Conservation (phyloP, 64 coral and sea anemone species). For the Porites australiensis region DNA sequence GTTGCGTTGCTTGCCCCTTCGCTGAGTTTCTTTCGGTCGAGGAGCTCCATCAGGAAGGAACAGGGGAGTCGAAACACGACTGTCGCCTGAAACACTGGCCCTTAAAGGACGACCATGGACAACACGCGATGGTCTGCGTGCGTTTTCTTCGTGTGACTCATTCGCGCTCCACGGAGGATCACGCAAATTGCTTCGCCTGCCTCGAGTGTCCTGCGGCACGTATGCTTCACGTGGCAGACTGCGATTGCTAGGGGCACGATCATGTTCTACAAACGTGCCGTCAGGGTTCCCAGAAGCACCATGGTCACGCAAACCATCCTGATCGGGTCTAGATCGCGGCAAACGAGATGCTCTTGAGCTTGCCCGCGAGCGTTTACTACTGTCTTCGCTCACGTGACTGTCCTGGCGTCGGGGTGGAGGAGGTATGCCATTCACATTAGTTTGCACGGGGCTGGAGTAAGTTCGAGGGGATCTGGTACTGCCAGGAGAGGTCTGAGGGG, state of each 20-base stretch:
- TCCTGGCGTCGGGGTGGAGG: neutral
- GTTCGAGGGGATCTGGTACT: constrained; percentile 22
- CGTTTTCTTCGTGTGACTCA: neutral
- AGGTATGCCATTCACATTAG: neutral
- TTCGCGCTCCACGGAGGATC: neutral
- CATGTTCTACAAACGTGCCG: constrained; percentile 6
- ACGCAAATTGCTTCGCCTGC: neutral
- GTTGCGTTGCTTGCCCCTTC: constrained; percentile 65
- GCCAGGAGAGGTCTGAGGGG: constrained; percentile 24
- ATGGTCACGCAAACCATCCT: constrained; percentile 7
- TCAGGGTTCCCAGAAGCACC: neutral
- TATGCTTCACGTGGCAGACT: constrained; percentile 22
- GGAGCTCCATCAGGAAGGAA: constrained; percentile 74
- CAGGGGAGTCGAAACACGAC: constrained; percentile 85
- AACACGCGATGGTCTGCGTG: neutral
- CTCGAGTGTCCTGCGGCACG: neutral
- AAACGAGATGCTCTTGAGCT: constrained; percentile 16
- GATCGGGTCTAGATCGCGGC: neutral
- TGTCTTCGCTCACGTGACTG: constrained; percentile 20
- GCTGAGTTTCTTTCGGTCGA: constrained; percentile 59
- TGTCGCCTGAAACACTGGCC: constrained; percentile 72
- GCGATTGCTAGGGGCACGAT: neutral
- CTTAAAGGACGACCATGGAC: constrained; percentile 26
- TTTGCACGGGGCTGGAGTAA: constrained; percentile 1
- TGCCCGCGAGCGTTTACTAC: neutral